A percentile compares a stretch with the other conserved stretches of the same genome.
Evolutionary conservation across 2,888 invertebrate genomes (phyloP).

Genomic region (Drosophila kuntzei): DNA sequence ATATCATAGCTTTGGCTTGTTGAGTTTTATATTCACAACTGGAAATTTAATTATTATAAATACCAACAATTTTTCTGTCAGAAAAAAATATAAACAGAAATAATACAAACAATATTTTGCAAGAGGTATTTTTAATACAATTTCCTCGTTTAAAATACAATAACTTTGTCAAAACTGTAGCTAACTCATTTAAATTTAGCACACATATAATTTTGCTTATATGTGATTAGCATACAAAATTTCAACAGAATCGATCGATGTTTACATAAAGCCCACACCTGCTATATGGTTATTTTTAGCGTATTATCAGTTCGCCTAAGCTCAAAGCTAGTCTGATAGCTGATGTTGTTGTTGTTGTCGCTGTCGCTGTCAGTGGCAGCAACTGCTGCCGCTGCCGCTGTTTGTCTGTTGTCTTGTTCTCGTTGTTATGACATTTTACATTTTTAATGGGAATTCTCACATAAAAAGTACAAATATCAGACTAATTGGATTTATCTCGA

Average conservation of each 20-base stretch:
- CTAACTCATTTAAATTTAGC: background rate
- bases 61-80: too few species aligned
- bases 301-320: conserved; percentile 39
- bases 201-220: accelerated
- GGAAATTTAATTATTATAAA: too few species aligned
- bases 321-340: conserved; percentile 15
- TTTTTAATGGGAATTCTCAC: conserved; percentile 84
- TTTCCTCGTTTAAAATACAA: background rate
- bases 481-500: conserved; percentile 85
- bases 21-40: too few species aligned
- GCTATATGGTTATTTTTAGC: conserved; percentile 12
- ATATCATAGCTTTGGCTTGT: too few species aligned
- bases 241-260: conserved; percentile 5
- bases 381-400: conserved; percentile 43
- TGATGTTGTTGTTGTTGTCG: conserved; percentile 11
- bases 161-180: background rate
- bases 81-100: background rate
- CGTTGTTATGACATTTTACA: conserved; percentile 80
- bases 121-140: too few species aligned
- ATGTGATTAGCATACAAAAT: background rate
- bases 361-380: conserved; percentile 15
- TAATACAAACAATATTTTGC: background rate
- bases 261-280: background rate
- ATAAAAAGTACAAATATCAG: conserved; percentile 85
- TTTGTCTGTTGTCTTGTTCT: conserved; percentile 74